Conservation (phyloP, 2,113 vertebrate genomes). For the Balaeniceps rex region DNA sequence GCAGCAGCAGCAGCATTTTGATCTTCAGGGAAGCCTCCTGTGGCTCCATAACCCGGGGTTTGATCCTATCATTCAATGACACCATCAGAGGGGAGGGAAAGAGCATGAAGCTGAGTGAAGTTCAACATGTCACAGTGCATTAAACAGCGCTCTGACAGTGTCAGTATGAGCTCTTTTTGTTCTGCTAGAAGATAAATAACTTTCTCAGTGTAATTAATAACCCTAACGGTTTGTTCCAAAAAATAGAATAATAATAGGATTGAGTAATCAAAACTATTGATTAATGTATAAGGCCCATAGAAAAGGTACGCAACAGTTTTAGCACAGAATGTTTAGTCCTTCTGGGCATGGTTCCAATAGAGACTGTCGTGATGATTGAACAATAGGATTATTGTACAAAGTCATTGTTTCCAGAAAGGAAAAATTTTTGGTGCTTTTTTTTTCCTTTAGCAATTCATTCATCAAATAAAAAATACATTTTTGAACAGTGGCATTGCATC, state of each 20-base stretch:
- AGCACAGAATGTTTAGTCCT: constrained; percentile 7
- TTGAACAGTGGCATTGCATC: background rate
- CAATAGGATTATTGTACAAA: background rate
- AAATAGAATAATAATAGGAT: constrained; percentile 41
- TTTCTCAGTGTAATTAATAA: constrained; percentile 55
- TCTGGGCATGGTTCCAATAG: constrained; percentile 14
- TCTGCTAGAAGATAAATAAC: constrained; percentile 40
- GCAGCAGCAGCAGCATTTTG: background rate
- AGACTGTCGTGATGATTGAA: background rate
- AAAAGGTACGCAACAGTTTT: background rate
- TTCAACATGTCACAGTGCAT: background rate
- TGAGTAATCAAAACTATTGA: constrained; percentile 54
- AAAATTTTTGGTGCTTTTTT: background rate
- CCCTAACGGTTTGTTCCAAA: background rate
- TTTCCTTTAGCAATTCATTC: background rate
- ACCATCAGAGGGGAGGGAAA: background rate
- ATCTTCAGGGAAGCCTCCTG: background rate
- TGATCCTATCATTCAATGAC: background rate
- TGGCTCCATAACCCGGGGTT: background rate
- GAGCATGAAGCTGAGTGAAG: background rate
- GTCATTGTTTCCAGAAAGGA: constrained; percentile 9
- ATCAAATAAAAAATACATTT: constrained; percentile 4
- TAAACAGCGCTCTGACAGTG: background rate
- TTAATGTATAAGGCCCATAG: background rate
- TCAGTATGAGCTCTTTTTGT: background rate